Evolutionary conservation across 2,888 invertebrate species (phyloP), one percentile per base, ranked within the genome.

Genomic region (Chalcis sispes): DNA sequence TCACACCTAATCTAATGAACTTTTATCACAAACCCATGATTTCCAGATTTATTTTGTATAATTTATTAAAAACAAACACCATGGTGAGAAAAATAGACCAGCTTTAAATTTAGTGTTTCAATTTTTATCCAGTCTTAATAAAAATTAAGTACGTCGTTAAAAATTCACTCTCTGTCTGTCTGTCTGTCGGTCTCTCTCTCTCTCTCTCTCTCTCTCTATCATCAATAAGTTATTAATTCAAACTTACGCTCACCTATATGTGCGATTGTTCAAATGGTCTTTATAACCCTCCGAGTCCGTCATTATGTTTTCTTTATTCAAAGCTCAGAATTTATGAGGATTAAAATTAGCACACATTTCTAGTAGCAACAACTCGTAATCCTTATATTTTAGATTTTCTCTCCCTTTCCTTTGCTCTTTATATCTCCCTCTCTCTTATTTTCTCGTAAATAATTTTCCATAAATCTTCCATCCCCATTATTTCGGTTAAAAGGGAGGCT

Each of bases 401-500:
- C 40, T 10, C 56, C 4, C 13, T n/a, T 36, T 7, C 29, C 25
- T 5, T 18, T 15, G n/a, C n/a, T n/a, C n/a, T n/a, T n/a, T n/a
- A n/a, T n/a, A n/a, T 36, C 29, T 65, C 50, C 32, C 40, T 10
- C 56, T 1, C 13, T n/a, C 20, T 7, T 20, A n/a, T 5, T 18
- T 15, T 10, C 46, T 66, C 52, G 32, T 65, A 58, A 58, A 72
- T 72, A 58, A 72, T 72, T 65, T 72, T 42, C 29, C 29, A 52
- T 66, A 66, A 73, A 73, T 73, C 73, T 73, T 66, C 50, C 58
- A 58, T 72, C 50, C 58, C 32, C 27, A 66, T 61, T 59, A 67
- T 73, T 42, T 56, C 52, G 58, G 40, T 72, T 54, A 64, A 50
- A 69, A 59, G 29, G 27, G n/a, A 59, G 40, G 56, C 25, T n/a